Base-by-base conservation (phyloP, 2,113 vertebrate genomes). In the Cynoglossus semilaevis region DNA sequence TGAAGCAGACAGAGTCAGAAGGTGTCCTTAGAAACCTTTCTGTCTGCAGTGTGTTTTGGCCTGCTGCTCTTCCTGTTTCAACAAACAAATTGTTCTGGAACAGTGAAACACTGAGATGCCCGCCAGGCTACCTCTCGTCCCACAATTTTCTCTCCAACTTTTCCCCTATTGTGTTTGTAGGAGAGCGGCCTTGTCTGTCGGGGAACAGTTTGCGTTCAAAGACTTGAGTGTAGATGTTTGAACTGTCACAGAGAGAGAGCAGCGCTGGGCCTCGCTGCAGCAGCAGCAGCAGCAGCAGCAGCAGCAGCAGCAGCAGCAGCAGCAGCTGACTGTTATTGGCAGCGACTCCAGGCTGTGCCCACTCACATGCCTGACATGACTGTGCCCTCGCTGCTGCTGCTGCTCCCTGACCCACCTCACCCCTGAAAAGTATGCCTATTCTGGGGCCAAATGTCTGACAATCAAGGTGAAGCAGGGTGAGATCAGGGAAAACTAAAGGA, bases 351-450 rank as follows among this genome's bases (percentile, higher is more conserved):
- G 22, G 22, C 22, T 29, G 57, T 46, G 1, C 79, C 80, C 67
- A 59, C 79, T 82, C 64, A 77, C 72, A 83, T 80, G 83, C 68
- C 66, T 81, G 68, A 70, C 69, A 68, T 74, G 73, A 52, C 68
- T 75, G 44, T 65, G 53, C 76, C 62, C 72, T 74, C 56, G 6
- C 36, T 72, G 50, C 53, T 68, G 42, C 69, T 40, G 49, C 22
- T 15, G 3, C 59, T 42, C 10, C 44, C 43, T n/a, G 4, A 1
- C 48, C 50, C 10, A 19, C 42, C 17, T 4, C 1, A 22, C 15
- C 51, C 29, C 15, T 41, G 43, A 1, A 7, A 58, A 58, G 73
- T 73, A 63, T 37, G 46, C 45, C 69, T 68, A 52, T 66, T 55
- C 59, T 49, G 47, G 58, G 6, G 51, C 64, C 69, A 67, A 47